A percentile compares a stretch with the other conserved stretches of the same genome.
Evolutionary conservation across 1,140 invertebrate species (phyloP).

Genomic region (Triops cancriformis): DNA sequence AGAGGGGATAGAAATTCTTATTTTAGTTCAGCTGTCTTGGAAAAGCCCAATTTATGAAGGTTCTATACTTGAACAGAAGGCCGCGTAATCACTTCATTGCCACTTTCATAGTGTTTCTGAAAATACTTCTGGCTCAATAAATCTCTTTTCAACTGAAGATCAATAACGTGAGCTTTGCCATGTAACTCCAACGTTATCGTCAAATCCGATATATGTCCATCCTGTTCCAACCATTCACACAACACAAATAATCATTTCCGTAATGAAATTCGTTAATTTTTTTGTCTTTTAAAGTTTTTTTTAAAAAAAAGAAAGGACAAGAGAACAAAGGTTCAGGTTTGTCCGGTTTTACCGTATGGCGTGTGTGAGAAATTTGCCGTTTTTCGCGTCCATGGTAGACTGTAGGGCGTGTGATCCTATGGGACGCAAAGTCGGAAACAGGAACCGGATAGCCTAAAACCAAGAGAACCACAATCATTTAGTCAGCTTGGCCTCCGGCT

Average conservation of each 20-base stretch:
- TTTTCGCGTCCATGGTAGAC: conserved; percentile 25
- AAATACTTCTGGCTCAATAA: conserved; percentile 64
- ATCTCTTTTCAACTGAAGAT: conserved; percentile 65
- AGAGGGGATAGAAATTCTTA: conserved; percentile 20
- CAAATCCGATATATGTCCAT: conserved; percentile 58
- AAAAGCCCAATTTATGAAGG: not conserved
- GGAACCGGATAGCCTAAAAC: conserved; percentile 12
- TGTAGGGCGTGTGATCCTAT: not conserved
- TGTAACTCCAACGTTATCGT: conserved; percentile 56
- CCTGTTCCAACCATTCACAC: conserved; percentile 45
- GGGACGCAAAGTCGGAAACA: not conserved
- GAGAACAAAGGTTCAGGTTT: not conserved
- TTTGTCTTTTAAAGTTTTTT: too few relatives aligned
- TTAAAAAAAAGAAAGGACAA: too few relatives aligned
- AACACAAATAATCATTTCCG: conserved; percentile 25
- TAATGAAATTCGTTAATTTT: not conserved
- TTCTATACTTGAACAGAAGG: conserved; percentile 51
- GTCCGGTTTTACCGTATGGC: conserved; percentile 10
- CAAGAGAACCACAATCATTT: conserved; percentile 6
- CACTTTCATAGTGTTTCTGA: conserved; percentile 59
- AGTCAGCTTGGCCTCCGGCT: not conserved
- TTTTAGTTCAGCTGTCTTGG: not conserved
- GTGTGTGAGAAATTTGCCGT: conserved; percentile 24
- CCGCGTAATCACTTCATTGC: conserved; percentile 50
- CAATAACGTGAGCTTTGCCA: conserved; percentile 55